Percentiles rank a stretch among this genome's conserved stretches.
Evolutionary conservation across 2,888 invertebrate genomes (phyloP).

Genomic region (Yponomeuta cagnagella): DNA sequence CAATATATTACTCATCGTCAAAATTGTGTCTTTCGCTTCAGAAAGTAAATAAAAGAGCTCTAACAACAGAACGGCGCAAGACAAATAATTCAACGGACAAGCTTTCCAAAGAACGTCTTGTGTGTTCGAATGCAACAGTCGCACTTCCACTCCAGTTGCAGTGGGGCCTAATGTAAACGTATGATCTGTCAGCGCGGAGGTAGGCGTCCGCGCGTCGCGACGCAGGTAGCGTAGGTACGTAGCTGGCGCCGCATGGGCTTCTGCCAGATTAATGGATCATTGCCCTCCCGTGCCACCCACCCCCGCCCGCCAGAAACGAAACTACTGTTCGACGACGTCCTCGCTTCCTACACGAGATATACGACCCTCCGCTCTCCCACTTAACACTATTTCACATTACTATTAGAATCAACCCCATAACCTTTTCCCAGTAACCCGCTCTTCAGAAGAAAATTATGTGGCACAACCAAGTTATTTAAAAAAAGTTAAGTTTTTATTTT

Average conservation of each 20-base stretch:
- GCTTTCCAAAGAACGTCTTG: too few relatives aligned
- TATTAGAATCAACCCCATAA: constrained; percentile 23
- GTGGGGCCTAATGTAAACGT: constrained; percentile 32
- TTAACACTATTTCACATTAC: constrained; percentile 41
- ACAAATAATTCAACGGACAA: too few relatives aligned
- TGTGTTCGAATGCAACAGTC: neutral
- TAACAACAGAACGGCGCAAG: too few relatives aligned
- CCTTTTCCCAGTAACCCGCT: neutral
- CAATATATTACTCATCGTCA: too few relatives aligned
- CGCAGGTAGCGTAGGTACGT: constrained; percentile 54
- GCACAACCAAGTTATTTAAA: neutral
- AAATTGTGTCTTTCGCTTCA: too few relatives aligned
- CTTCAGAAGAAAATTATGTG: neutral
- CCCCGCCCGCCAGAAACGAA: constrained; percentile 52
- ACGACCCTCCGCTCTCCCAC: constrained; percentile 44
- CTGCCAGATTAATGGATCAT: constrained; percentile 89
- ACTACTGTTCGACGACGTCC: constrained; percentile 65
- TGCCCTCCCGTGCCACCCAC: constrained; percentile 76
- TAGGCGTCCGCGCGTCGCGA: constrained; percentile 69
- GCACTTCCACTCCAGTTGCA: neutral
- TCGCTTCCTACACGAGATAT: constrained; percentile 58
- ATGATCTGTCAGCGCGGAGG: constrained; percentile 34
- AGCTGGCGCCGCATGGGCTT: constrained; percentile 86
- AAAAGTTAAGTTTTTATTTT: neutral
- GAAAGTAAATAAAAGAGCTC: too few relatives aligned